A percentile compares a stretch with the other conserved stretches of the same genome.
Conservation (phyloP, 2,888 invertebrate species). For the Arge pagana region DNA sequence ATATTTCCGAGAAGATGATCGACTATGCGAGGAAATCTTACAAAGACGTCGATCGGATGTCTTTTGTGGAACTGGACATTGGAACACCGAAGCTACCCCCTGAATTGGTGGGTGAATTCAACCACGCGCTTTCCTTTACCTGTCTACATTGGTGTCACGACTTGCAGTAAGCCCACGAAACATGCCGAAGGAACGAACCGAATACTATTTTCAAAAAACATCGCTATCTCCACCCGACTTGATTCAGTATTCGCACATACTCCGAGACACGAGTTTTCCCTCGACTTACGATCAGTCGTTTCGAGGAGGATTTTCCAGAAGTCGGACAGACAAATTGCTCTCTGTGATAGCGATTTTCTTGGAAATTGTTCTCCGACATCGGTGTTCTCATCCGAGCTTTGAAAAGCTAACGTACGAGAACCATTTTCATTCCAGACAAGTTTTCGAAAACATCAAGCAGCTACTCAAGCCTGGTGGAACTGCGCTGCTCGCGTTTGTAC, state of each 20-base stretch:
- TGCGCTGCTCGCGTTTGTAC: constrained; percentile 70
- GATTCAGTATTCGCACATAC: too few species aligned
- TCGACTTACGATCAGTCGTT: not conserved
- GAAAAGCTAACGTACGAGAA: too few species aligned
- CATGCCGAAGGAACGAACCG: too few species aligned
- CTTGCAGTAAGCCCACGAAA: constrained; percentile 67
- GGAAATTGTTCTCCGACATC: too few species aligned
- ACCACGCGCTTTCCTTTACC: constrained; percentile 77
- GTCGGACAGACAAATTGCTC: too few species aligned
- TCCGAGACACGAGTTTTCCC: too few species aligned
- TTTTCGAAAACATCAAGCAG: constrained; percentile 68
- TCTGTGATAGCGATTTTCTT: too few species aligned
- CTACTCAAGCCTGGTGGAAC: constrained; percentile 72
- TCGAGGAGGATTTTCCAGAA: too few species aligned
- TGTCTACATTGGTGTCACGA: constrained; percentile 80
- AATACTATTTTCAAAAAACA: too few species aligned
- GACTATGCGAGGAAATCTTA: constrained; percentile 65
- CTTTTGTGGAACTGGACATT: constrained; percentile 64
- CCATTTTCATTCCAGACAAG: constrained; percentile 65
- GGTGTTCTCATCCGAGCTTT: too few species aligned
- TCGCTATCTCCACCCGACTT: too few species aligned
- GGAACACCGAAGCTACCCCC: constrained; percentile 59
- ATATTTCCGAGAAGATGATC: constrained; percentile 75
- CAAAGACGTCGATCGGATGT: constrained; percentile 59
- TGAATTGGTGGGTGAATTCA: constrained; percentile 62